Base-by-base conservation (phyloP, 2,888 invertebrate genomes). In the Catonia carolina region DNA sequence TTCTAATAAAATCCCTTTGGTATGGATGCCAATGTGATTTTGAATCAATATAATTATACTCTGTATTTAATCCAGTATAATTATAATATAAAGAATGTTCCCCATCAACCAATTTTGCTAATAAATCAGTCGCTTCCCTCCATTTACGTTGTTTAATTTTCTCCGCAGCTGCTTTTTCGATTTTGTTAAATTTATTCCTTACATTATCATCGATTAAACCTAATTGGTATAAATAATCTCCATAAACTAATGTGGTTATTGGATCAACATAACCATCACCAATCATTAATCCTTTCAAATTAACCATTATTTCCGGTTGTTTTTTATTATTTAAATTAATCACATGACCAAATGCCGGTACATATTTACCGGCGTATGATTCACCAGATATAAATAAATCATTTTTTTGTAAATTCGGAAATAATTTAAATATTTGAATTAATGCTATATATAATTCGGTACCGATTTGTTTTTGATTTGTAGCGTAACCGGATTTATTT, bases 341-440 rank as follows among this genome's bases (percentile, higher is more conserved):
- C 90, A 68, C 92, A 92, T 0, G 90, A 91, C 74, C 94, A 93
- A 1, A 94, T 94, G 0, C n/a, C n/a, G n/a, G n/a, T n/a, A n/a
- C n/a, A n/a, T n/a, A n/a, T n/a, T n/a, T n/a, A n/a, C n/a, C n/a
- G 89, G n/a, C n/a, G n/a, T n/a, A n/a, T n/a, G n/a, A n/a, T n/a
- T n/a, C n/a, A n/a, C n/a, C n/a, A n/a, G n/a, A 84, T 0, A 90
- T 81, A 74, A 83, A 95, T 70, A 95, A 92, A 47, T 85, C 84
- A 65, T 85, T 85, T 1, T 73, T 68, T 66, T 81, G 81, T 22
- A 86, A 73, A 65, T 89, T 83, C 0, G 86, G 84, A 69, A 92
- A 95, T 0, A 94, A 69, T 61, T 82, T 76, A 69, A 90, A 92
- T 69, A 95, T 88, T 70, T 95, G 94, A 37, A 76, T 73, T 2